Evolutionary conservation across 2,888 invertebrate genomes (phyloP).

Genomic region (Plebejus argus): DNA sequence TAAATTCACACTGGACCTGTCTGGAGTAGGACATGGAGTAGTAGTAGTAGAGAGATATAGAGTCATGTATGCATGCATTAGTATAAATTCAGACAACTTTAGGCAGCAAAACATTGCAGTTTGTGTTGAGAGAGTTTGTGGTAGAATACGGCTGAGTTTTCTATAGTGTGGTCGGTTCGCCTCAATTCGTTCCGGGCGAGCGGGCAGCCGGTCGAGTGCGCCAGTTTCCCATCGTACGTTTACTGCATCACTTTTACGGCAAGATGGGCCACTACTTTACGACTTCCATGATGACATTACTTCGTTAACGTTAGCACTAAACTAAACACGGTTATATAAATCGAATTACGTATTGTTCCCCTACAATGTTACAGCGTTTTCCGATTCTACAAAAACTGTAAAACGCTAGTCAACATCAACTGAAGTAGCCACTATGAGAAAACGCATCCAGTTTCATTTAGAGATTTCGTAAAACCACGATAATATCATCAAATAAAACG

Average conservation of each 20-base stretch:
- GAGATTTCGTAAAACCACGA: too few species aligned
- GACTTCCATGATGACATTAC: constrained; percentile 35
- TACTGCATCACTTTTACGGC: constrained; percentile 35
- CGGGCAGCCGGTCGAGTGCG: constrained; percentile 36
- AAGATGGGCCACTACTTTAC: constrained; percentile 33
- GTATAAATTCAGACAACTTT: not conserved
- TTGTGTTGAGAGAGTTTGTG: too few species aligned
- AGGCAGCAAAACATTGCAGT: not conserved
- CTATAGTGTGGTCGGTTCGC: not conserved
- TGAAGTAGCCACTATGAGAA: not conserved
- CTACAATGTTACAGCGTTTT: constrained; percentile 35
- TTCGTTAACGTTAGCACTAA: constrained; percentile 34
- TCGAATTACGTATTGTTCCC: constrained; percentile 31
- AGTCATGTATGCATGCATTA: too few species aligned
- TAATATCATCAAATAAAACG: too few species aligned
- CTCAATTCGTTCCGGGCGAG: not conserved
- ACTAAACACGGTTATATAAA: constrained; percentile 32
- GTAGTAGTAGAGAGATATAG: too few species aligned
- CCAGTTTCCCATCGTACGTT: constrained; percentile 38
- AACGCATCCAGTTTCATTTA: too few species aligned
- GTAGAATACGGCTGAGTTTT: too few species aligned
- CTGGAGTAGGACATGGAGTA: too few species aligned
- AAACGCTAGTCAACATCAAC: not conserved
- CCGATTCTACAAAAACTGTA: not conserved
- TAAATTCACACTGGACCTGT: too few species aligned